Conservation (phyloP, 2,888 invertebrate genomes). For the Sisyra nigra region DNA sequence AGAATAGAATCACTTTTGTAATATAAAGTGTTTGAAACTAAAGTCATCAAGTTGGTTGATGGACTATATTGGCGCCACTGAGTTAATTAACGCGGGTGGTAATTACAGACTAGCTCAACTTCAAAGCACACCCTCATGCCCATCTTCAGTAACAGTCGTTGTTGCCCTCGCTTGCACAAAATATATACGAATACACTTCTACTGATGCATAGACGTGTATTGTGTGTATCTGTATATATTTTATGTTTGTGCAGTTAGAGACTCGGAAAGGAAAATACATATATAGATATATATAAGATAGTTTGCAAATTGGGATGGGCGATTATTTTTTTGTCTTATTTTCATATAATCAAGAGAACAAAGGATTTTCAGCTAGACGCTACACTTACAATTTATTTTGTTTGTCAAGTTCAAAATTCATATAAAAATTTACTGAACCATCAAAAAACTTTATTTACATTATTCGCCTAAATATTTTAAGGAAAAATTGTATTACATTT, state of each 20-base stretch:
- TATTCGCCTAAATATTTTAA: no score
- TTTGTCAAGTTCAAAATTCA: no score
- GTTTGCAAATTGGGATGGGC: no score
- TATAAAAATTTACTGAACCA: no score
- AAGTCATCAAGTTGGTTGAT: not conserved
- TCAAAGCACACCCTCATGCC: not conserved
- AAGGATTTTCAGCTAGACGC: no score
- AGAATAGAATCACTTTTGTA: not conserved
- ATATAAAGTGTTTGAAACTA: slow-evolving; percentile 1
- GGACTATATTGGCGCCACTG: slow-evolving; percentile 5
- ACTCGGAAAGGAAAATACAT: not conserved
- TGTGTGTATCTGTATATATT: not conserved
- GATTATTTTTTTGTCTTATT: no score
- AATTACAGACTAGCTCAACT: slow-evolving; percentile 6
- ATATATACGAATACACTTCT: not conserved
- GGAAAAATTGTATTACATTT: no score
- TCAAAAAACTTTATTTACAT: no score
- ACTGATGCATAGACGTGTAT: not conserved
- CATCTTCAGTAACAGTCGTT: not conserved
- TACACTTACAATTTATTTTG: no score
- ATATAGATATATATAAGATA: not conserved
- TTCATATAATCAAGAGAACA: no score
- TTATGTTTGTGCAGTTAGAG: not conserved
- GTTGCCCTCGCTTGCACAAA: no score
- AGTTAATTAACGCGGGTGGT: slow-evolving; percentile 7